phyloP scores from a whole-genome alignment of 2,113 vertebrate genomes.

The Tetrao urogallus region DNA sequence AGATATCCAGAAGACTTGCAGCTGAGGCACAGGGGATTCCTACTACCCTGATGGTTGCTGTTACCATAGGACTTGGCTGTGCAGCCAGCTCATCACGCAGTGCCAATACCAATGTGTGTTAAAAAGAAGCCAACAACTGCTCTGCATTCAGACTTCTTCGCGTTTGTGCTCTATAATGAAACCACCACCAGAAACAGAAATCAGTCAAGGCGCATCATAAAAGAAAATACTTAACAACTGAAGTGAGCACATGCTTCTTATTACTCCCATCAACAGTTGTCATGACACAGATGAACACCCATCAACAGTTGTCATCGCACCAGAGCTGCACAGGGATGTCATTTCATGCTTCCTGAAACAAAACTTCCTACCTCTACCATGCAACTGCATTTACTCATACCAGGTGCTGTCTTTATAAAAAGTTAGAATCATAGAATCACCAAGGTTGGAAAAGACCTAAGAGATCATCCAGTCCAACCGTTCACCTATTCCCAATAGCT shows the following conservation, averaged over 20 bases:
- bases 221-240: neutral
- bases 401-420: neutral
- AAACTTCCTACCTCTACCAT: rapidly evolving
- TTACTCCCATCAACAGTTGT: neutral
- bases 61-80: neutral
- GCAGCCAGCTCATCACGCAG: neutral
- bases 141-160: neutral
- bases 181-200: neutral
- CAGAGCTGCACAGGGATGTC: neutral
- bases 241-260: rapidly evolving
- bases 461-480: too few relatives aligned
- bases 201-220: neutral
- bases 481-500: too few relatives aligned
- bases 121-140: neutral
- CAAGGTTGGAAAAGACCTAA: too few relatives aligned
- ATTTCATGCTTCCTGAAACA: neutral
- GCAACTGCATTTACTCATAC: neutral
- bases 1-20: neutral
- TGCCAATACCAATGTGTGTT: neutral
- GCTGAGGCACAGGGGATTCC: neutral
- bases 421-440: too few relatives aligned
- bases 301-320: neutral
- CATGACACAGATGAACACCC: too few relatives aligned
- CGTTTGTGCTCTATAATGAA: neutral
- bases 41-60: neutral